Evolutionary conservation across 2,113 vertebrate genomes (phyloP), one percentile per base, ranked within the genome.

Genomic region (Fukomys damarensis): DNA sequence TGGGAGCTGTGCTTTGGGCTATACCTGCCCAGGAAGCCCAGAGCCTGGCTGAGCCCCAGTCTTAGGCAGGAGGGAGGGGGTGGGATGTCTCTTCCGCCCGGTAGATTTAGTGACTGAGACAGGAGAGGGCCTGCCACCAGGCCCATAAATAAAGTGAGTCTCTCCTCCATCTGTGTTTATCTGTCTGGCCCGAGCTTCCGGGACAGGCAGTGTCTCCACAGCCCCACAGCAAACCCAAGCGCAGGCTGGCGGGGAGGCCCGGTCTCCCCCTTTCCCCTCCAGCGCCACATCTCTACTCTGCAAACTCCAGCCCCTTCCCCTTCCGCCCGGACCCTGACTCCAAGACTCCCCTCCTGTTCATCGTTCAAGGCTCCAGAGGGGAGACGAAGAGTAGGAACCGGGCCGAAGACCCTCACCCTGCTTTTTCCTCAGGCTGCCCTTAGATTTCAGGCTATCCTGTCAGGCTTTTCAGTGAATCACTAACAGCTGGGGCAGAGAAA

Each of bases 101-200:
- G 95, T 96, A 98, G 98, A 98, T 98, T 98, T 98, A 98, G 98
- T 96, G 98, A 97, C 98, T 98, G 94, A 96, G 97, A 98, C 97
- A 97, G 97, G 96, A 98, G 98, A 98, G 97, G 97, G 97, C 98
- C 98, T 95, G 98, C 98, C 98, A 97, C 98, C 32, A 2, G 94
- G 92, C 98, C 98, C 98, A 98, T 98, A 98, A 98, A 98, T 98
- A 98, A 98, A 98, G 97, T 83, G 3, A 96, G 95, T 94, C 94
- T 97, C 95, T 96, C 89, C 94, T 97, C 94, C 98, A 98, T 98
- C 98, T 98, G 98, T 98, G 98, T 98, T 98, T 98, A 98, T 98
- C 98, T 96, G 98, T 98, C 98, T 98, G 96, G 96, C 97, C 97
- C 93, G 43, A 72, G 97, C 96, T 98, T 98, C 98, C 98, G 97